Conservation (phyloP, 2,888 invertebrate species). For the Dione vanillae region DNA sequence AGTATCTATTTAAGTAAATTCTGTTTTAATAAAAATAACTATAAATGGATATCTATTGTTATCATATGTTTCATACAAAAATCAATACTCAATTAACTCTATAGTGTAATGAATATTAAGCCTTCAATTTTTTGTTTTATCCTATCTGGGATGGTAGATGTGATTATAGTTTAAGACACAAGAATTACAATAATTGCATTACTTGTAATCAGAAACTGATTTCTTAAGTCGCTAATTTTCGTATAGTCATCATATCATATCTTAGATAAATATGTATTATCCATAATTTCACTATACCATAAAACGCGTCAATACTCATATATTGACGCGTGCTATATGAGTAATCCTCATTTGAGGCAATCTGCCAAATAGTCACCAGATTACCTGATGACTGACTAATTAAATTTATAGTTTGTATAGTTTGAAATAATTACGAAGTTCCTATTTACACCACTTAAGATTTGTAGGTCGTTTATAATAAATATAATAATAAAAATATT, state of each 20-base stretch:
- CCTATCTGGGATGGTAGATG: too few relatives aligned
- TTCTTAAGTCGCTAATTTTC: not conserved
- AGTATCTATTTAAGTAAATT: too few relatives aligned
- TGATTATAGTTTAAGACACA: too few relatives aligned
- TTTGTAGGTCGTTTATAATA: too few relatives aligned
- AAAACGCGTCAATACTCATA: not conserved
- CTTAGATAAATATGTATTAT: slow-evolving; percentile 1
- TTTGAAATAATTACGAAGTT: not conserved
- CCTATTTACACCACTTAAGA: not conserved
- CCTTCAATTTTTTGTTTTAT: too few relatives aligned
- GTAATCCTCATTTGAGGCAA: not conserved
- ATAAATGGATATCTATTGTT: too few relatives aligned
- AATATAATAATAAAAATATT: too few relatives aligned
- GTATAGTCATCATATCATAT: not conserved
- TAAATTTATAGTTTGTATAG: not conserved
- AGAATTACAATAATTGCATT: not conserved
- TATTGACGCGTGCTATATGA: not conserved
- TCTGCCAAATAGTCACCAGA: not conserved
- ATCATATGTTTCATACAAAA: too few relatives aligned
- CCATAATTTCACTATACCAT: not conserved
- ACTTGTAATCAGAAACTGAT: not conserved
- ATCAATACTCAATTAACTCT: too few relatives aligned
- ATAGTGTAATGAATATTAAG: too few relatives aligned
- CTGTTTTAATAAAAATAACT: too few relatives aligned
- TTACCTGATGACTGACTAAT: not conserved